Conservation (phyloP, 1,140 invertebrate genomes). For the Hesperophylax magnus region DNA sequence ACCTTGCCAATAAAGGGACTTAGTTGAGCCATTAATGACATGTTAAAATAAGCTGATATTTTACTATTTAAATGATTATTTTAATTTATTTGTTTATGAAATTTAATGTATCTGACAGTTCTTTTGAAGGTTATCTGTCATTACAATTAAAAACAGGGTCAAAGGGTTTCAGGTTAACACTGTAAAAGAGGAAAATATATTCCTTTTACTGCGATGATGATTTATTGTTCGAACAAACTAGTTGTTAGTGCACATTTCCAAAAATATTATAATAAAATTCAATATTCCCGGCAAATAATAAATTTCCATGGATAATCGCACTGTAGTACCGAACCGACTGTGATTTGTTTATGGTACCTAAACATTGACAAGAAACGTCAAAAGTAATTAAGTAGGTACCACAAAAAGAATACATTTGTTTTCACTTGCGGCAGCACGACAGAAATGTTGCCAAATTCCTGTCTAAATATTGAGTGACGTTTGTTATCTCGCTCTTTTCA, state of each 20-base stretch:
- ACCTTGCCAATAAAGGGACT: conserved; percentile 52
- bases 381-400: background rate
- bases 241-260: conserved; percentile 3
- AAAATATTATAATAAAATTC: conserved; percentile 27
- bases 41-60: conserved; percentile 12
- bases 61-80: conserved; percentile 14
- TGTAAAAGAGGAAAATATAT: background rate
- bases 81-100: conserved; percentile 31
- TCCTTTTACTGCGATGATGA: background rate
- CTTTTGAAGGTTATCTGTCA: conserved; percentile 50
- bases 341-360: background rate
- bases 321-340: no score
- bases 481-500: conserved; percentile 27
- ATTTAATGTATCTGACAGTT: conserved; percentile 39
- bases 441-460: conserved; percentile 4
- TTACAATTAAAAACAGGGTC: conserved; percentile 2
- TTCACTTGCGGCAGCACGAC: background rate
- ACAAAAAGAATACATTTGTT: background rate
- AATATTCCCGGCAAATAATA: conserved; percentile 45
- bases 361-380: background rate
- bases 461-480: conserved; percentile 42
- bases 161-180: background rate
- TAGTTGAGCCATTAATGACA: conserved; percentile 55
- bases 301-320: conserved; percentile 15
- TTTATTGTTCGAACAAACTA: background rate